Percentiles rank a stretch among this genome's conserved stretches.
Evolutionary conservation across 2,113 vertebrate species (phyloP).

Genomic region (Ranitomeya imitator): DNA sequence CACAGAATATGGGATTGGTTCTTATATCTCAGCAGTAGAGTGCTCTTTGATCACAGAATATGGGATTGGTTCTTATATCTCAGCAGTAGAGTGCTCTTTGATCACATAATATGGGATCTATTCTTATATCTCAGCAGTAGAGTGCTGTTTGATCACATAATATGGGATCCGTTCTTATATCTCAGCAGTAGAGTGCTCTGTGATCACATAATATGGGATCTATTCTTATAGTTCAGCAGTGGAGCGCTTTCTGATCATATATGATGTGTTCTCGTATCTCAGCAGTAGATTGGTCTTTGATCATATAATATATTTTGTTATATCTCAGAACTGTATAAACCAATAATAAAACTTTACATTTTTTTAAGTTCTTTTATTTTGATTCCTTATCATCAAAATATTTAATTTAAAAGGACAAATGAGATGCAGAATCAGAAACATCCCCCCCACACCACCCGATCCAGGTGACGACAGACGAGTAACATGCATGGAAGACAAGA

Average conservation of each 20-base stretch:
- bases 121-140: too few relatives aligned
- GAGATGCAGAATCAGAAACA: constrained; percentile 19
- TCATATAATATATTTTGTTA: neutral
- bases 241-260: neutral
- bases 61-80: too few relatives aligned
- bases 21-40: too few relatives aligned
- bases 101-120: too few relatives aligned
- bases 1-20: too few relatives aligned
- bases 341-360: neutral
- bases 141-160: too few relatives aligned
- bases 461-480: neutral
- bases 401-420: constrained; percentile 33
- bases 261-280: neutral
- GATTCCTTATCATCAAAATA: constrained; percentile 35
- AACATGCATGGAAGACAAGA: constrained; percentile 50
- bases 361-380: constrained; percentile 27
- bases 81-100: too few relatives aligned
- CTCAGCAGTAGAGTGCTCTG: neutral
- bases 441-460: neutral
- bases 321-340: neutral
- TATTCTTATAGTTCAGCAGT: neutral
- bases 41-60: too few relatives aligned
- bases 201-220: neutral
- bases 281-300: neutral
- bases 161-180: too few relatives aligned